Percentiles rank a stretch among this genome's conserved stretches.
phyloP scores from a whole-genome alignment of 2,113 vertebrate genomes.

The Eudorcas thomsonii region DNA sequence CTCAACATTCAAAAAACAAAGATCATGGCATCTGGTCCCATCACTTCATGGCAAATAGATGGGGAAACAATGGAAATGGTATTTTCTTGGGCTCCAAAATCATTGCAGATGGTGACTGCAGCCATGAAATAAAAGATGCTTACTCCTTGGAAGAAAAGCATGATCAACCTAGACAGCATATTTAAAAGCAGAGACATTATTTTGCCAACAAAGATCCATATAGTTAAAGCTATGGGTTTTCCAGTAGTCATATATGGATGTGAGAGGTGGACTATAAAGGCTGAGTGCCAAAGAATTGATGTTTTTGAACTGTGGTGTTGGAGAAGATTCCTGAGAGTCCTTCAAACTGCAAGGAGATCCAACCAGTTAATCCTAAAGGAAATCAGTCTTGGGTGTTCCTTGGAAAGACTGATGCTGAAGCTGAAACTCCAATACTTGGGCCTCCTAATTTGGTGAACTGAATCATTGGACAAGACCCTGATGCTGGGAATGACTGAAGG shows the following conservation, averaged over 20 bases:
- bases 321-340: not conserved
- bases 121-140: not conserved
- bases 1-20: not conserved
- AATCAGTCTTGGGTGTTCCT: not conserved
- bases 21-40: fast-evolving
- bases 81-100: not conserved
- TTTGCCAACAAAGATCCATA: not conserved
- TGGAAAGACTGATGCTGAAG: not conserved
- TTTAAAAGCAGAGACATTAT: not conserved
- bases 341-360: not conserved
- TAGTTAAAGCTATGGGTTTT: not conserved
- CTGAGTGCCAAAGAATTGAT: fast-evolving
- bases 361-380: not conserved
- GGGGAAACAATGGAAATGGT: not conserved
- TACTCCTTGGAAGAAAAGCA: not conserved
- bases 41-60: not conserved
- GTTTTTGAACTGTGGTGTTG: not conserved
- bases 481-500: not conserved
- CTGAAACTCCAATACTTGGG: not conserved
- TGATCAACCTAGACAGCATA: not conserved
- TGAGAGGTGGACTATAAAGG: not conserved
- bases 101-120: not conserved
- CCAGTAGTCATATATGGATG: not conserved
- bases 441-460: not conserved
- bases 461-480: not conserved